Evolutionary conservation across 2,888 invertebrate species (phyloP).

Genomic region (Rotaria macrura): DNA sequence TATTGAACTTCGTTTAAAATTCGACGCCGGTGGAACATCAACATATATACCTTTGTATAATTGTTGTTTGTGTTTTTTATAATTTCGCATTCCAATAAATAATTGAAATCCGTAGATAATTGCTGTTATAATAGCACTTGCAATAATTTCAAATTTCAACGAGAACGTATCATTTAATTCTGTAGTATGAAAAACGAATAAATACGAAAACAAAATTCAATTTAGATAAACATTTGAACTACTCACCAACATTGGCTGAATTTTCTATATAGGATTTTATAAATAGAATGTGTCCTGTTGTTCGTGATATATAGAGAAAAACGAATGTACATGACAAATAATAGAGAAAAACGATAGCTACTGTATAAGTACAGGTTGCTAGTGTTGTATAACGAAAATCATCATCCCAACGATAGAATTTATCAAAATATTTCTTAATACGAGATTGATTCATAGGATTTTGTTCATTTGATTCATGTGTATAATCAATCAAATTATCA

Average conservation of each 20-base stretch:
- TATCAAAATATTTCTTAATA: no score
- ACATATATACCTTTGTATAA: slow-evolving; percentile 14
- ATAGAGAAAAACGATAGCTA: not conserved
- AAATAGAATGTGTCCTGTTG: no score
- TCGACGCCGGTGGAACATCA: not conserved
- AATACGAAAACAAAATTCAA: not conserved
- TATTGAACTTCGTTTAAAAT: not conserved
- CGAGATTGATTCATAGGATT: not conserved
- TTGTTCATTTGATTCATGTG: not conserved
- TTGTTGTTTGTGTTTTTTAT: slow-evolving; percentile 25
- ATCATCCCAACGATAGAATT: no score
- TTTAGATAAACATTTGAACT: no score
- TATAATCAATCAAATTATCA: not conserved
- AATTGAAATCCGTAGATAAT: slow-evolving; percentile 22
- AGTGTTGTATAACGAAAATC: not conserved
- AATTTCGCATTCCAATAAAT: slow-evolving; percentile 27
- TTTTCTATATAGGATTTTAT: no score
- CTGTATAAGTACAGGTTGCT: not conserved
- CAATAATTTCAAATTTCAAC: not conserved
- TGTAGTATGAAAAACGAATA: no score
- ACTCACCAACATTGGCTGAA: no score
- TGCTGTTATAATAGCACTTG: not conserved
- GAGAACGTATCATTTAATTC: not conserved
- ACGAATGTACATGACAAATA: not conserved
- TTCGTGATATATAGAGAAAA: no score